Evolutionary conservation across 1,140 invertebrate species (phyloP).

Genomic region (Heterodera carotae): DNA sequence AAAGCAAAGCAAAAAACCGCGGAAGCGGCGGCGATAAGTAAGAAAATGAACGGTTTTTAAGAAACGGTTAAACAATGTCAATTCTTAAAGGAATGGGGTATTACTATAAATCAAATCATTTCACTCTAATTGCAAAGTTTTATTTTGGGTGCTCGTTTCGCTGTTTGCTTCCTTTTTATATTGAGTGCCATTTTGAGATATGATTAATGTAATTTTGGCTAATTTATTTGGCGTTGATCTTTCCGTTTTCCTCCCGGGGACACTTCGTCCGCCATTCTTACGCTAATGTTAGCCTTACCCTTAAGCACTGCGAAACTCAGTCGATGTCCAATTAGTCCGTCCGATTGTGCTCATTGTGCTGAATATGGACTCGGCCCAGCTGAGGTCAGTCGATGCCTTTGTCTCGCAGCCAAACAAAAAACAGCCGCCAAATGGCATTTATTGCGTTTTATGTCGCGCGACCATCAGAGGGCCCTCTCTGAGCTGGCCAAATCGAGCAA

Average conservation of each 20-base stretch:
- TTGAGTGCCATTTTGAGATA: too few species aligned
- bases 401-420: not conserved
- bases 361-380: slow-evolving; percentile 29
- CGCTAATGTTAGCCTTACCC: not conserved
- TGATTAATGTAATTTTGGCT: too few species aligned
- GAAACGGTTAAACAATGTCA: slow-evolving; percentile 5
- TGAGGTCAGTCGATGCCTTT: slow-evolving; percentile 20
- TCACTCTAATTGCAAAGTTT: too few species aligned
- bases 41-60: too few species aligned
- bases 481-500: slow-evolving; percentile 23
- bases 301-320: not conserved
- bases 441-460: not conserved
- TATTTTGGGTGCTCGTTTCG: too few species aligned
- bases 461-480: slow-evolving; percentile 30
- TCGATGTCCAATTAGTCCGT: not conserved
- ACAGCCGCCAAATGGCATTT: not conserved
- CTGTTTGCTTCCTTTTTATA: too few species aligned
- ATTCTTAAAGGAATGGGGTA: not conserved
- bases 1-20: not conserved
- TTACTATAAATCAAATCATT: too few species aligned
- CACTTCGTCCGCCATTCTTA: not conserved
- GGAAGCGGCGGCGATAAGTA: not conserved
- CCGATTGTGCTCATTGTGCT: slow-evolving; percentile 26
- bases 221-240: too few species aligned
- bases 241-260: not conserved